These are phyloP conservation scores for Volucella inflata DNA, from an alignment of 2,888 invertebrate species.

Conservation along the genomic window DNA sequence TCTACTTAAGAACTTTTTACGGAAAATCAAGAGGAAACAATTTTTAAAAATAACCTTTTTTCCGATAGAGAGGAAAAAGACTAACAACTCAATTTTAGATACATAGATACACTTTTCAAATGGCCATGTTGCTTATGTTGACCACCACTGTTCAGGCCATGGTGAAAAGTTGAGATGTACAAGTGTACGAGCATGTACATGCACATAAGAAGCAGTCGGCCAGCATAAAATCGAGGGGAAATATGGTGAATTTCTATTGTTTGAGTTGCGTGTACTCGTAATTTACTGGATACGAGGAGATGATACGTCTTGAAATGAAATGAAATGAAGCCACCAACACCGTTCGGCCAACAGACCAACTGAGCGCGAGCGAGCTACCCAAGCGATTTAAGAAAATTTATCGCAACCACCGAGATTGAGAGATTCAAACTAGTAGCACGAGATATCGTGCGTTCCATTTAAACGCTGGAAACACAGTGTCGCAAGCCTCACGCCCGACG, in stretches of 20 bases:
- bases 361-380: conserved; percentile 4
- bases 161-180: conserved; percentile 55
- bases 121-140: conserved; percentile 72
- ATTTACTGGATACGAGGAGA: conserved; percentile 36
- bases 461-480: conserved; percentile 72
- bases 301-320: background rate
- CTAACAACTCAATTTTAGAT: conserved; percentile 61
- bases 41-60: conserved; percentile 68
- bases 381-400: conserved; percentile 39
- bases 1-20: conserved; percentile 1
- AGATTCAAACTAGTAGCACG: conserved; percentile 33
- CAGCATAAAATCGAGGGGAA: conserved; percentile 63
- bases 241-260: conserved; percentile 51
- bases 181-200: too few relatives aligned
- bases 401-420: conserved; percentile 65
- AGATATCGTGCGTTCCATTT: conserved; percentile 73
- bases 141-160: conserved; percentile 59
- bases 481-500: conserved; percentile 53
- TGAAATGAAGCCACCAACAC: background rate
- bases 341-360: background rate
- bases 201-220: too few relatives aligned
- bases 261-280: conserved; percentile 63
- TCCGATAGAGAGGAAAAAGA: conserved; percentile 46
- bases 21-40: conserved; percentile 12
- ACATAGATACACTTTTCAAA: conserved; percentile 70